Percentiles rank a stretch among this genome's conserved stretches.
phyloP scores from a whole-genome alignment of 2,888 invertebrate species.

The Hyppa rectilinea region DNA sequence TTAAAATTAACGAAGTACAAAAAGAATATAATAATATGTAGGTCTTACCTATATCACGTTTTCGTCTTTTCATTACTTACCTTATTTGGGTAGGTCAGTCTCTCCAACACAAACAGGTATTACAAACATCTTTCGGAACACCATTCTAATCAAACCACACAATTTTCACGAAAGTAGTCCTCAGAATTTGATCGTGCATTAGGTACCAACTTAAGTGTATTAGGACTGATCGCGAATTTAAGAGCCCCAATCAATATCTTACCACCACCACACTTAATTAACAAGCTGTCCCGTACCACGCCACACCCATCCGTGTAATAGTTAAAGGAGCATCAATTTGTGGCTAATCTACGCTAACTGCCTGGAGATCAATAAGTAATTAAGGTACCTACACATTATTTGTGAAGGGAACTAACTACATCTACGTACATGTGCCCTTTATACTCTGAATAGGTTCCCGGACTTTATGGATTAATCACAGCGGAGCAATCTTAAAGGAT shows the following conservation, averaged over 20 bases:
- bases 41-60: no score
- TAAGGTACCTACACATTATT: slow-evolving; percentile 41
- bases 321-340: slow-evolving; percentile 64
- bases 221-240: slow-evolving; percentile 15
- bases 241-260: slow-evolving; percentile 60
- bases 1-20: no score
- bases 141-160: background rate
- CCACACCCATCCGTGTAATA: slow-evolving; percentile 56
- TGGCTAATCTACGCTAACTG: slow-evolving; percentile 56
- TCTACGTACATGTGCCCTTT: background rate
- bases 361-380: slow-evolving; percentile 54
- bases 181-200: background rate
- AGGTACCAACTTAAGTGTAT: background rate
- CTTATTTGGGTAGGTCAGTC: background rate
- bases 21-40: no score
- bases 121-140: background rate
- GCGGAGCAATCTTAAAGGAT: background rate
- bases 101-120: background rate
- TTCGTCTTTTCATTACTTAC: background rate
- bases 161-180: background rate
- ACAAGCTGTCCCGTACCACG: slow-evolving; percentile 60
- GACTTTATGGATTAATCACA: slow-evolving; percentile 6
- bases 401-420: slow-evolving; percentile 20
- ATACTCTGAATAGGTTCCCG: background rate
- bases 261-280: slow-evolving; percentile 66